Base-by-base conservation (phyloP, 2,888 invertebrate genomes). In the Aspidiotus rigidus region DNA sequence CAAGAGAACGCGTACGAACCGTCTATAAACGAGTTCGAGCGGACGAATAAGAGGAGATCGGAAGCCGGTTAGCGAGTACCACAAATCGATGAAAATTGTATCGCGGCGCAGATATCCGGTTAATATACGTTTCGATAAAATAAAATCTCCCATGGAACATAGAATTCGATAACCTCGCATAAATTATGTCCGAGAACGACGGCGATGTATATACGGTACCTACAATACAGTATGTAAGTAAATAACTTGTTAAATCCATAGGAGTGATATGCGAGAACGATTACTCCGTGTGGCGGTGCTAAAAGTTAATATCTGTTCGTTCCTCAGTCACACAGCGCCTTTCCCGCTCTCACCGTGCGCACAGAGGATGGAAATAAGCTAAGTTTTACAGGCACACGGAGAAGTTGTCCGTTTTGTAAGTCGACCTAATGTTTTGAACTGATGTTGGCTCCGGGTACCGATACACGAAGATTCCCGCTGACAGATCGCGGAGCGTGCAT, bases 81-180 rank as follows among this genome's bases (percentile, higher is more conserved):
- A 15, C 28, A 49, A 49, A 44, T 11, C n/a, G n/a, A 15, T 42
- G 44, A 62, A 62, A 62, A 62, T 41, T 62, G 49, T 62, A 62
- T 28, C 62, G 62, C 28, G 28, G 28, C 28, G 28, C 28, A 28
- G 28, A 28, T 28, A 28, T 28, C 28, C 28, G 28, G 28, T 28
- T 28, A 28, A 28, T 28, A 28, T 3, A 28, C 28, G 28, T 28
- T 28, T 28, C 28, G 28, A 28, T 28, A 28, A 28, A 28, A 28
- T 28, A 28, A 28, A 28, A 28, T 28, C 28, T 28, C 28, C 28
- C 28, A 28, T 28, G 28, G 28, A 28, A 28, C 28, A 28, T 5
- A 28, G 62, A 62, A 62, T 62, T 62, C 62, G 62, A 49, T 62
- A 49, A 62, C 62, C 62, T 62, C 62, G 62, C 62, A 62, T 62